phyloP scores from a whole-genome alignment of 30 jellyfish, hydroid and myxozoan species.

The Aurelia coerulea region DNA sequence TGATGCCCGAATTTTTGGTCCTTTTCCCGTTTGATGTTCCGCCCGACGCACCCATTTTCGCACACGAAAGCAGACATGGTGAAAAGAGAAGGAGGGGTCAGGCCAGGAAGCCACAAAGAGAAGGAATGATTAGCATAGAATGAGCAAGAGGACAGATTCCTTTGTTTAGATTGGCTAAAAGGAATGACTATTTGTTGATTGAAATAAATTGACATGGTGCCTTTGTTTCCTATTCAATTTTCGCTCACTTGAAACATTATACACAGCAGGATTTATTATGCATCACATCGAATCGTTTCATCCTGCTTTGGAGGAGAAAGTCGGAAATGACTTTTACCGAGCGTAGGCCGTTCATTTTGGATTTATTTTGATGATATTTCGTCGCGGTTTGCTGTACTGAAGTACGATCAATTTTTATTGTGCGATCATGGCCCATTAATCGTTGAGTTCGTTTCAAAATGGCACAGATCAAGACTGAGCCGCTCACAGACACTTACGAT shows the following conservation, averaged over 20 bases:
- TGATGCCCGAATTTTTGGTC: background rate
- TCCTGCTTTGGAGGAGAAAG: conserved; percentile 43
- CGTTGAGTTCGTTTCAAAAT: conserved; percentile 8
- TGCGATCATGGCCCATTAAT: too few species aligned
- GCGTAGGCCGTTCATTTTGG: conserved; percentile 15
- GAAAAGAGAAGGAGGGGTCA: conserved; percentile 61
- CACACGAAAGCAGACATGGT: background rate
- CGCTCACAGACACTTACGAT: conserved; percentile 84
- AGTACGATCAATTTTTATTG: too few species aligned
- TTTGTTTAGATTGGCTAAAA: conserved; percentile 58
- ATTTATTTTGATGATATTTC: background rate
- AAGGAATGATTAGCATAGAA: conserved; percentile 63
- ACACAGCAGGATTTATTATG: conserved; percentile 78
- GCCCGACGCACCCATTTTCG: background rate
- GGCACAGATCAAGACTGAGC: conserved; percentile 85
- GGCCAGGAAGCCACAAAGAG: conserved; percentile 77
- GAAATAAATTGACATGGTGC: conserved; percentile 73
- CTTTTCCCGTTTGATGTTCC: background rate
- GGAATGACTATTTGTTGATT: conserved; percentile 74
- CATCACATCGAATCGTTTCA: conserved; percentile 44
- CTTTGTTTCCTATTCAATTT: conserved; percentile 54
- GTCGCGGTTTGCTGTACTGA: background rate
- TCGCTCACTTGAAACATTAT: conserved; percentile 45
- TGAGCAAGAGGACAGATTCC: conserved; percentile 57
- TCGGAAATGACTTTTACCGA: conserved; percentile 65